Conservation (phyloP, 2,797 vertebrate species). For the Sebastes minor region DNA sequence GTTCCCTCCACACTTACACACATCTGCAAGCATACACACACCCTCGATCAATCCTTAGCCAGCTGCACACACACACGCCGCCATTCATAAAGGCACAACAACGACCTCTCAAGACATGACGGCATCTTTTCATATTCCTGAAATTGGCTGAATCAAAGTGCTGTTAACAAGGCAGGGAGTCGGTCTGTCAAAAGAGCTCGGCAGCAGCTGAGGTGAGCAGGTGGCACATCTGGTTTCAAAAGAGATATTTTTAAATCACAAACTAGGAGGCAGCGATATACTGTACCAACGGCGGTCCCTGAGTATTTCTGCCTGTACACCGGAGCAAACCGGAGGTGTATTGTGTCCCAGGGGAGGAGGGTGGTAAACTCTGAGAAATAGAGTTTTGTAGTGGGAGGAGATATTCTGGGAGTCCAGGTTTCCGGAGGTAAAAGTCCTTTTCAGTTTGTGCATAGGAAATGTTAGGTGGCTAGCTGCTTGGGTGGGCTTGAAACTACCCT, state of each 20-base stretch:
- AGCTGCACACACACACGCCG: constrained; percentile 10
- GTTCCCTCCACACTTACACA: constrained; percentile 17
- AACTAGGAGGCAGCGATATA: constrained; percentile 43
- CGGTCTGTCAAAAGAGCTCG: constrained; percentile 54
- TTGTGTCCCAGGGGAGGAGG: constrained; percentile 7
- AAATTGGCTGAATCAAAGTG: constrained; percentile 69
- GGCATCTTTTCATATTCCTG: constrained; percentile 45
- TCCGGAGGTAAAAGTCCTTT: not conserved
- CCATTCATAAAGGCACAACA: constrained; percentile 29
- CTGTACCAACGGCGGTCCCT: constrained; percentile 17
- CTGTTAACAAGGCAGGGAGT: constrained; percentile 56
- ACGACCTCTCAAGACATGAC: constrained; percentile 39
- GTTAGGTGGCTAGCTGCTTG: not conserved
- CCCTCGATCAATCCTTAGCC: constrained; percentile 4
- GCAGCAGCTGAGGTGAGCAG: constrained; percentile 64
- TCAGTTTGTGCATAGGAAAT: constrained; percentile 1
- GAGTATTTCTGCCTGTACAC: constrained; percentile 16
- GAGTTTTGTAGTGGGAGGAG: constrained; percentile 13
- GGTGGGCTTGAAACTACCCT: not conserved
- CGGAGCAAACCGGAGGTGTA: constrained; percentile 16
- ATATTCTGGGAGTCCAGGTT: constrained; percentile 18
- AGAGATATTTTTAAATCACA: constrained; percentile 64
- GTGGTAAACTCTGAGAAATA: constrained; percentile 12
- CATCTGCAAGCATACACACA: constrained; percentile 9
- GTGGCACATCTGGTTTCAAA: constrained; percentile 66